A percentile compares a stretch with the other conserved stretches of the same genome.
These are phyloP conservation scores for Nephrocerus scutellatus DNA, from an alignment of 2,888 invertebrate genomes.

Conservation along the genomic window DNA sequence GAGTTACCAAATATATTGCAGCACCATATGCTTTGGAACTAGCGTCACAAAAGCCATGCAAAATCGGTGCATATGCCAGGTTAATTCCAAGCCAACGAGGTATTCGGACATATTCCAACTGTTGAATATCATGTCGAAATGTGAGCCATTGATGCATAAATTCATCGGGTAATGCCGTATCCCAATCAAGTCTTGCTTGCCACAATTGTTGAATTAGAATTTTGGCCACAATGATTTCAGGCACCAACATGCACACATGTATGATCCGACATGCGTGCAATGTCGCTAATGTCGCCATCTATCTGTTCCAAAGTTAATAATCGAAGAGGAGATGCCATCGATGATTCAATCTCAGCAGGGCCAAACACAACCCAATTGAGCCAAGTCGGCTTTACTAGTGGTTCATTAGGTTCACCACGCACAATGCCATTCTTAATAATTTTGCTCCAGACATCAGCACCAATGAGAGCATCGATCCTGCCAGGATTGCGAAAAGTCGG, in stretches of 20 bases:
- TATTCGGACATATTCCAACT: slow-evolving; percentile 3
- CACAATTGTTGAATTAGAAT: slow-evolving; percentile 12
- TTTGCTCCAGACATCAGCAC: no score
- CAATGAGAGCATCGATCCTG: no score
- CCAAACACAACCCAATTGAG: no score
- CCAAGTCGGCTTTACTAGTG: no score
- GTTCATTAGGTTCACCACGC: not conserved
- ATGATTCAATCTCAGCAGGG: no score
- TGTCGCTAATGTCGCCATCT: slow-evolving; percentile 11
- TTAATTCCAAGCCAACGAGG: slow-evolving; percentile 11
- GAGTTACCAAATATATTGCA: slow-evolving; percentile 12
- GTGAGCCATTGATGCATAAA: slow-evolving; percentile 2
- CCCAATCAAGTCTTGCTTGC: slow-evolving; percentile 8
- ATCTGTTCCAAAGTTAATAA: no score
- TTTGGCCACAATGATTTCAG: slow-evolving; percentile 11
- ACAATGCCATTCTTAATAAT: no score
- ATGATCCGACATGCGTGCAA: slow-evolving; percentile 7
- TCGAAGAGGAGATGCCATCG: no score
- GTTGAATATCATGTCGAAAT: slow-evolving; percentile 5
- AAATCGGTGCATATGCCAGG: not conserved
- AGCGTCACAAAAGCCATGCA: slow-evolving; percentile 14
- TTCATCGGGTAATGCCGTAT: not conserved
- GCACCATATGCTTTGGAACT: slow-evolving; percentile 5
- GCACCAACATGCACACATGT: slow-evolving; percentile 9
- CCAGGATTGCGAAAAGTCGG: no score